Conservation (phyloP, 2,888 invertebrate genomes). For the Augiades crinisus region DNA sequence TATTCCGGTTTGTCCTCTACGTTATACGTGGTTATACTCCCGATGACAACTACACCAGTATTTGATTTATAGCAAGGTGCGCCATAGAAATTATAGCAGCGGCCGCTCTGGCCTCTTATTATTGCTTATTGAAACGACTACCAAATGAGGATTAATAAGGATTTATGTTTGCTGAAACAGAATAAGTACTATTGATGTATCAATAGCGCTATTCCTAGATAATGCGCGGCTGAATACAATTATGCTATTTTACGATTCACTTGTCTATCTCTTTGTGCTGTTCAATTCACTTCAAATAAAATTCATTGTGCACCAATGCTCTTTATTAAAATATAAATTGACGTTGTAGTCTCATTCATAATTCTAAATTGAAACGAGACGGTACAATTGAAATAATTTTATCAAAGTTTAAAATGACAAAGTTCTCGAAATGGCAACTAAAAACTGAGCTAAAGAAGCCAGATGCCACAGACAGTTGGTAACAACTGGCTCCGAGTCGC, state of each 20-base stretch:
- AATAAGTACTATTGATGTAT: slow-evolving; percentile 30
- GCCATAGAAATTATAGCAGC: slow-evolving; percentile 24
- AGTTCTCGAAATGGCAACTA: slow-evolving; percentile 62
- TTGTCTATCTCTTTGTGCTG: slow-evolving; percentile 28
- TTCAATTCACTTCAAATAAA: slow-evolving; percentile 10
- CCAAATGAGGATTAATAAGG: slow-evolving; percentile 36
- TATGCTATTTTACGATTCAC: slow-evolving; percentile 28
- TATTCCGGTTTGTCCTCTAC: slow-evolving; percentile 20
- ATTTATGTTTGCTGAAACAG: slow-evolving; percentile 29
- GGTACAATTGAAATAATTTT: slow-evolving; percentile 48
- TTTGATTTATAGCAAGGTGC: slow-evolving; percentile 26
- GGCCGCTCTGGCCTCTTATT: slow-evolving; percentile 28
- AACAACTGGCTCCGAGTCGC: slow-evolving; percentile 70
- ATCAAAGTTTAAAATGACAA: slow-evolving; percentile 66
- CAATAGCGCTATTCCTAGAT: slow-evolving; percentile 30
- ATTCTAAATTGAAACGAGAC: slow-evolving; percentile 11
- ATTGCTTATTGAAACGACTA: slow-evolving; percentile 34
- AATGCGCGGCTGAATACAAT: slow-evolving; percentile 24
- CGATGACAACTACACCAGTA: slow-evolving; percentile 24
- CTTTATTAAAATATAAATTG: slow-evolving; percentile 10
- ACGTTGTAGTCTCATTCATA: slow-evolving; percentile 10
- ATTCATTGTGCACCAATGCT: neutral
- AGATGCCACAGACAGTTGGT: slow-evolving; percentile 77
- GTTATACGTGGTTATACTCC: slow-evolving; percentile 13
- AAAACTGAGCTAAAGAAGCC: slow-evolving; percentile 70